Base-by-base conservation (phyloP, 2,113 vertebrate species). In the Bettongia penicillata region DNA sequence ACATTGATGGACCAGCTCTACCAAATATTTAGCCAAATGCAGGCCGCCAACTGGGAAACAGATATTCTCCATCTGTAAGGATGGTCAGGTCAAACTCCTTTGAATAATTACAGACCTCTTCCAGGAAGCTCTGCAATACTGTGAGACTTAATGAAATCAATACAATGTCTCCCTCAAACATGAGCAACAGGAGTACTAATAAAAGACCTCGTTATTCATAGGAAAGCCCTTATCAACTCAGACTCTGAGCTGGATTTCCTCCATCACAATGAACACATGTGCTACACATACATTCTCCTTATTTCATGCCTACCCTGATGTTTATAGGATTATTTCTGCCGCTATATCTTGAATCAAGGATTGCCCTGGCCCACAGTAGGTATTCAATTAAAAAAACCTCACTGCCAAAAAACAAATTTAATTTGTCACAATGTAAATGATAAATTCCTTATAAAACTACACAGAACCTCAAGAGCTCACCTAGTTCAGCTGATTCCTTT, bases 401-500 rank as follows among this genome's bases (percentile, higher is more conserved):
- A 92, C 5, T 92, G 25, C 16, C 31, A 26, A 61, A 89, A n/a
- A 51, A 90, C 0, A 93, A 89, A 92, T 94, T 96, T 93, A 50
- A 37, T 96, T 93, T 47, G 52, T 57, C 50, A 84, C 14, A 51
- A 6, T 95, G 47, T 16, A 50, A 92, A 43, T 84, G 11, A 61
- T 37, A 90, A 95, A 84, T 31, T 37, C 31, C 90, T 11, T 24
- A 95, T 2, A 84, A 37, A 94, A 28, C 7, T 94, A 43, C 89
- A 92, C 51, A 25, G 61, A 90, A 94, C 11, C 19, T 68, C 61
- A 90, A 24, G n/a, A 94, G 43, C 23, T 77, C 91, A 90, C 3
- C 52, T 93, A 5, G 2, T 61, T 95, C 91, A 93, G 91, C 26
- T 50, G 93, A 0, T 96, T 55, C 9, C 7, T 89, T 95, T 22